phyloP scores from a whole-genome alignment of 2,797 vertebrate genomes.

The Leptodactylus fallax region DNA sequence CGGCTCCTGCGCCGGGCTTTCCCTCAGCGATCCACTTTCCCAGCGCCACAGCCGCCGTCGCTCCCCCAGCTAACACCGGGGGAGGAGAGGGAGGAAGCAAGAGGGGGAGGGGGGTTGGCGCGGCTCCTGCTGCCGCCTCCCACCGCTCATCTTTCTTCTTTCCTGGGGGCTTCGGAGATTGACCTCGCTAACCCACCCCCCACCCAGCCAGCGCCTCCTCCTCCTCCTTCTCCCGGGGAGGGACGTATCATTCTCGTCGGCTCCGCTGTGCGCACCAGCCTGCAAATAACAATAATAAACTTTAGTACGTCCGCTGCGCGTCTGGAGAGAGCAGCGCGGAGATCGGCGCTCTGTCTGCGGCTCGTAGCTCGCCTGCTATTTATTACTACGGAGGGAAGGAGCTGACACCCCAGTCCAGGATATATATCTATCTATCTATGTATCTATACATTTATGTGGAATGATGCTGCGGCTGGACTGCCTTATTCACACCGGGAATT shows the following conservation, averaged over 20 bases:
- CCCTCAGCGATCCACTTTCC: slow-evolving; percentile 24
- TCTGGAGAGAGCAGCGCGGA: slow-evolving; percentile 13
- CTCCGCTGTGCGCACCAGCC: slow-evolving; percentile 45
- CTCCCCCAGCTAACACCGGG: slow-evolving; percentile 44
- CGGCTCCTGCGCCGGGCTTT: slow-evolving; percentile 23
- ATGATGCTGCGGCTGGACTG: slow-evolving; percentile 37
- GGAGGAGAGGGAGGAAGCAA: slow-evolving; percentile 38
- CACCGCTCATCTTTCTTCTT: slow-evolving; percentile 63
- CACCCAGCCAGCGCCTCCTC: slow-evolving; percentile 35
- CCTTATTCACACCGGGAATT: slow-evolving; percentile 18
- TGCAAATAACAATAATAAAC: slow-evolving; percentile 63
- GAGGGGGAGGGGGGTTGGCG: slow-evolving; percentile 23
- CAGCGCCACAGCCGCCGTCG: neutral
- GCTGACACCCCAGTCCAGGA: too few relatives aligned
- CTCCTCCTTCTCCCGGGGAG: slow-evolving; percentile 48
- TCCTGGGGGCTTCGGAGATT: slow-evolving; percentile 62
- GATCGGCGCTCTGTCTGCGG: neutral
- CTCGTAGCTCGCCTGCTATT: too few relatives aligned
- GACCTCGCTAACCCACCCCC: slow-evolving; percentile 59
- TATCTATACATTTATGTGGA: neutral
- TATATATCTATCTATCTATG: too few relatives aligned
- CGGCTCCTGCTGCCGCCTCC: slow-evolving; percentile 58
- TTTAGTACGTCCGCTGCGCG: slow-evolving; percentile 52
- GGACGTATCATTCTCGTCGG: slow-evolving; percentile 17
- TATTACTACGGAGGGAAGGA: neutral